These are phyloP conservation scores for Peromyscus attwateri DNA, from an alignment of 2,797 vertebrate species.

Conservation along the genomic window DNA sequence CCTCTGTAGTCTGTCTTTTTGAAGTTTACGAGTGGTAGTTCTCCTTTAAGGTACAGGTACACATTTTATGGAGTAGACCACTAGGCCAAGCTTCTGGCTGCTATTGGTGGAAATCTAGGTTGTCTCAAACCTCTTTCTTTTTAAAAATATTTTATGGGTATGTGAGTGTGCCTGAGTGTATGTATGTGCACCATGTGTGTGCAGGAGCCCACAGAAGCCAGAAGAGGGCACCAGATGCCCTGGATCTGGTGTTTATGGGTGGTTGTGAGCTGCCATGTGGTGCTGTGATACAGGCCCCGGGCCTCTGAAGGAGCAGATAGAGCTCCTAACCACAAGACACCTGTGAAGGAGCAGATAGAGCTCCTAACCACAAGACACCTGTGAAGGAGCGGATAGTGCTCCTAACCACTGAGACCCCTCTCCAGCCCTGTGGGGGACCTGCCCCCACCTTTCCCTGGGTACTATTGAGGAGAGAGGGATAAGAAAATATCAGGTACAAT, in stretches of 20 bases:
- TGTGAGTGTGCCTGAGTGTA: not conserved
- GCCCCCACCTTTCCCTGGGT: no score
- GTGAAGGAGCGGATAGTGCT: no score
- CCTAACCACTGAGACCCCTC: not conserved
- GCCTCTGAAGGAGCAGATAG: not conserved
- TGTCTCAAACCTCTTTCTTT: slow-evolving; percentile 9
- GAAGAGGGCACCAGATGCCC: not conserved
- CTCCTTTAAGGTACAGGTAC: not conserved
- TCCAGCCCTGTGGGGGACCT: not conserved
- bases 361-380: not conserved
- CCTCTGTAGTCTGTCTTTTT: not conserved
- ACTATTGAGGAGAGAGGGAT: no score
- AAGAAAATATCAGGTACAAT: no score
- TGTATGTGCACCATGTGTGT: not conserved
- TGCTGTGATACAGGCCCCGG: not conserved
- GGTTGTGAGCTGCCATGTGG: not conserved
- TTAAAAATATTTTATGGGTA: not conserved
- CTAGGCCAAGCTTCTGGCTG: not conserved
- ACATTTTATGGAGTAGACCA: not conserved
- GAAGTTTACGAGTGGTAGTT: not conserved
- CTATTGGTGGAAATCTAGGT: not conserved
- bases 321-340: not conserved
- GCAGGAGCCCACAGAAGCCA: not conserved
- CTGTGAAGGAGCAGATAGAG: not conserved
- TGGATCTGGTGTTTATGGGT: not conserved